Evolutionary conservation across 2,113 vertebrate genomes (phyloP).

Genomic region (Pituophis catenifer): DNA sequence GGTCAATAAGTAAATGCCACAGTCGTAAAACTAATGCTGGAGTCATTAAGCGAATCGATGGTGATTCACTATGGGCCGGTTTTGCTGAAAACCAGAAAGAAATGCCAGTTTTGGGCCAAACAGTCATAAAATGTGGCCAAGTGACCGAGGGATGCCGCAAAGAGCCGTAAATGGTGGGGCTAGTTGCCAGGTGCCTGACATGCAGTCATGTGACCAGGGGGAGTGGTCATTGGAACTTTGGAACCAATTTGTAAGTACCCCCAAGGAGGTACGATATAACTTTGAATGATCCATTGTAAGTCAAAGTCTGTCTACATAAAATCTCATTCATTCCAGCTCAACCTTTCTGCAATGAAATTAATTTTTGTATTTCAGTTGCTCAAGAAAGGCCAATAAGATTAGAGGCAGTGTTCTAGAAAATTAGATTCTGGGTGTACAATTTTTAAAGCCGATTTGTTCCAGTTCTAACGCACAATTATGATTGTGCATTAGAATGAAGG

Average conservation of each 20-base stretch:
- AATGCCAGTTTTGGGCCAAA: background rate
- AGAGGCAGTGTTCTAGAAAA: background rate
- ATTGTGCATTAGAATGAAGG: background rate
- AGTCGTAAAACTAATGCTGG: background rate
- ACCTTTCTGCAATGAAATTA: background rate
- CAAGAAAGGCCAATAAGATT: background rate
- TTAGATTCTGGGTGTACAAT: background rate
- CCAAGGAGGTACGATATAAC: no score
- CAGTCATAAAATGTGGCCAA: background rate
- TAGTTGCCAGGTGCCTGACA: no score
- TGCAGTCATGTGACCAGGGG: no score
- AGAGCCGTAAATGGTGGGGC: background rate
- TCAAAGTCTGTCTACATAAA: no score
- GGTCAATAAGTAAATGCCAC: background rate
- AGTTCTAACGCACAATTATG: background rate
- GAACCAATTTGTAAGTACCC: no score
- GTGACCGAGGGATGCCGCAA: background rate
- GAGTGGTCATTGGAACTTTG: no score
- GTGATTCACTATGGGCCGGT: background rate
- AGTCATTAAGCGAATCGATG: background rate
- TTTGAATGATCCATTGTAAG: no score
- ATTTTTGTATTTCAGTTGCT: background rate
- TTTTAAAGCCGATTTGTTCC: background rate
- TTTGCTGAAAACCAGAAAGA: background rate
- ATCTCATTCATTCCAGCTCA: background rate